phyloP scores from a whole-genome alignment of 2,888 invertebrate genomes.

The Alviniconcha strummeri region DNA sequence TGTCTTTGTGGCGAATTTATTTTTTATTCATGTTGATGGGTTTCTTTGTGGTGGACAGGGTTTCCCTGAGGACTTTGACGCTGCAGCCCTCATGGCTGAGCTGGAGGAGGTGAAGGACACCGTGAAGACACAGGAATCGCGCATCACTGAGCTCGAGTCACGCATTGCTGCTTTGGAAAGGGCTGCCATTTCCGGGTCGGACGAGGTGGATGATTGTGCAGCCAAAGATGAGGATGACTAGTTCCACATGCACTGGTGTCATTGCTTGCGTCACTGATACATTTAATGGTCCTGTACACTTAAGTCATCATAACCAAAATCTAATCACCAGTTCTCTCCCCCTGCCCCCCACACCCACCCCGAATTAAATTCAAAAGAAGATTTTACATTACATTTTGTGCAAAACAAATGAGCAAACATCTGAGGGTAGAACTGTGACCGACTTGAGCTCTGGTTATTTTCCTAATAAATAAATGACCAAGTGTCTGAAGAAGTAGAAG shows the following conservation, averaged over 20 bases:
- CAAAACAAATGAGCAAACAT: background rate
- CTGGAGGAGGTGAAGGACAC: constrained; percentile 56
- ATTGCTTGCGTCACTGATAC: no score
- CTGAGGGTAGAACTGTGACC: background rate
- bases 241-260: background rate
- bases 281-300: no score
- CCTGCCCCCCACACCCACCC: background rate
- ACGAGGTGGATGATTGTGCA: constrained; percentile 26
- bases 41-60: constrained; percentile 37
- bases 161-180: constrained; percentile 52
- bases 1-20: no score
- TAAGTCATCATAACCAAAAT: background rate
- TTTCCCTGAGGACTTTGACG: constrained; percentile 48
- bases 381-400: background rate
- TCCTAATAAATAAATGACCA: no score
- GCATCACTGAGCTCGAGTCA: constrained; percentile 56
- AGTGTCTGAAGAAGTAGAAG: no score
- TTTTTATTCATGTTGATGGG: background rate
- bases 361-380: background rate
- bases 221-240: constrained; percentile 24
- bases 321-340: background rate
- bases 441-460: background rate
- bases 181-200: constrained; percentile 29
- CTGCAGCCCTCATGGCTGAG: constrained; percentile 53
- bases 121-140: constrained; percentile 59